Evolutionary conservation across 2,888 invertebrate species (phyloP).

Genomic region (Rhopalosiphum nymphaeae): DNA sequence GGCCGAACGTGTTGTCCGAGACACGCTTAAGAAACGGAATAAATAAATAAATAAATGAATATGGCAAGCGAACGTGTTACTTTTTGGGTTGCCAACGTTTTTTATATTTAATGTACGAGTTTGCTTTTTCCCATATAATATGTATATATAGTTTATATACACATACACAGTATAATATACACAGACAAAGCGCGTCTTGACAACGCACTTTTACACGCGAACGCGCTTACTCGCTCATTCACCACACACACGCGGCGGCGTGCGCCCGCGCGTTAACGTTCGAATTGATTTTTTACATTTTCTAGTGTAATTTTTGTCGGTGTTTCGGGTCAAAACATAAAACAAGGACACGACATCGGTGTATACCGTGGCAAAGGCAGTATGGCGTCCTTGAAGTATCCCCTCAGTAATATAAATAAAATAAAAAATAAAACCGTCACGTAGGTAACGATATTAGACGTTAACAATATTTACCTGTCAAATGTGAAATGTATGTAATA

Average conservation of each 20-base stretch:
- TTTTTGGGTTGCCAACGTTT: not conserved
- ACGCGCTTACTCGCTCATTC: not conserved
- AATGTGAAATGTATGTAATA: constrained; percentile 4
- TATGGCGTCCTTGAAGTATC: constrained; percentile 3
- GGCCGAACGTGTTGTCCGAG: not conserved
- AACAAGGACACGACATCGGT: not conserved
- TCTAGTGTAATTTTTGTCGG: not conserved
- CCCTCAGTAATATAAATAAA: not conserved
- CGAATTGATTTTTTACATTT: constrained; percentile 29
- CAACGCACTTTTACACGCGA: constrained; percentile 1
- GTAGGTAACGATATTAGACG: constrained; percentile 8
- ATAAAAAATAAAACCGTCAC: not conserved
- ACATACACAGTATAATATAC: not conserved
- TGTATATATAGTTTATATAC: not conserved
- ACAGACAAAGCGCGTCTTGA: not conserved
- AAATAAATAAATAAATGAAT: constrained; percentile 1
- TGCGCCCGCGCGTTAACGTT: not conserved
- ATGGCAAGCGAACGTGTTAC: not conserved
- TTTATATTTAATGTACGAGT: not conserved
- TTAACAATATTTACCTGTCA: constrained; percentile 34
- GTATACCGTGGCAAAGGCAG: not conserved
- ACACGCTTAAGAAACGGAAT: not conserved
- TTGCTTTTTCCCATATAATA: not conserved
- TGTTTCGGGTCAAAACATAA: not conserved
- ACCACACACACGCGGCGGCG: not conserved